Evolutionary conservation across 2,888 invertebrate species (phyloP), one percentile per base, ranked within the genome.

Genomic region (Pristionchus maxplancki): DNA sequence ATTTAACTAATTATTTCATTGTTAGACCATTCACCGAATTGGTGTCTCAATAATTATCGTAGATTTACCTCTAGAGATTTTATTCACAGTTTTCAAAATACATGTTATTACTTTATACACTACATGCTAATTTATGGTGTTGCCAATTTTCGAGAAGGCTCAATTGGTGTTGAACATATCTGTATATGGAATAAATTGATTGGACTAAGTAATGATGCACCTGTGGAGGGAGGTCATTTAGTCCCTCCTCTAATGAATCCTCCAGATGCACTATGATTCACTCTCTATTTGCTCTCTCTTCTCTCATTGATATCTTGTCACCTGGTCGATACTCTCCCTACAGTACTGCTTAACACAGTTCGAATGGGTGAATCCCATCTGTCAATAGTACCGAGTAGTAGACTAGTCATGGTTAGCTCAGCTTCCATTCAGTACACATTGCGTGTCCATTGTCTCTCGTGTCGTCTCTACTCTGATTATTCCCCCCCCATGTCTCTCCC

Each of bases 351-450:
- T 74, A 17, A 6, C 24, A 74, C 74, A 20, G 40, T 74, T 40
- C 44, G 20, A 40, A 74, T 74, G 74, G 74, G 40, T 31, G 17
- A 40, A 74, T 74, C n/a, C 74, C 40, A 74, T 40, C 44, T 74
- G 74, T 74, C 74, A 82, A 48, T 50, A 82, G 82, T 82, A 50
- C 28, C 44, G 82, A 31, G 82, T 82, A 82, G 50, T 82, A 40
- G 74, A 74, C 74, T 74, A 74, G 74, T 67, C 67, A 67, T 44
- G 24, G 83, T 84, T 84, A 84, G 84, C 62, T 84, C 84, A 84
- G 84, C 84, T 84, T 62, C 84, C n/a, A 44, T 44, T 84, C 84
- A 37, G 84, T 58, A 84, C 58, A 84, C 62, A 62, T 62, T 62
- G 58, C 84, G 31, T 62, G 58, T 62, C 83, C 37, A 84, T 84